These are phyloP conservation scores for Leptocoma aspasia DNA, from an alignment of 2,113 vertebrate species.

Conservation along the genomic window DNA sequence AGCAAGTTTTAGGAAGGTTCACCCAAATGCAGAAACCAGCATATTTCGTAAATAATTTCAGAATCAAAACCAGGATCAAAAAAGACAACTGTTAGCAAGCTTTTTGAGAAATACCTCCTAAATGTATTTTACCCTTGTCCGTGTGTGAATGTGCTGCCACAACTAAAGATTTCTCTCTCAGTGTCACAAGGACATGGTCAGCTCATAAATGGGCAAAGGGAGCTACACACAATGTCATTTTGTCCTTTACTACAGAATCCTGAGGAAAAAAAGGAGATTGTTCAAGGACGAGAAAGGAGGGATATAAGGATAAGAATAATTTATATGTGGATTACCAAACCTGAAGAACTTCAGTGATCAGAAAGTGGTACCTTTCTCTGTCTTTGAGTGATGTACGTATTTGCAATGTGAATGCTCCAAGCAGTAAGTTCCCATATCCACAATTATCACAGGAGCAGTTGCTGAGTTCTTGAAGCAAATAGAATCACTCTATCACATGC, in stretches of 20 bases:
- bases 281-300: background rate
- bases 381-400: constrained; percentile 40
- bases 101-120: background rate
- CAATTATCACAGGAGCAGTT: constrained; percentile 58
- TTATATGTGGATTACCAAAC: constrained; percentile 28
- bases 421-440: constrained; percentile 47
- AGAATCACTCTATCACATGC: constrained; percentile 65
- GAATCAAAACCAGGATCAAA: background rate
- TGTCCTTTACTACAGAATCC: background rate
- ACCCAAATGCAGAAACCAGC: background rate
- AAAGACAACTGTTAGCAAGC: background rate
- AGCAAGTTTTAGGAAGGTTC: background rate
- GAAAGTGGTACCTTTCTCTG: constrained; percentile 18
- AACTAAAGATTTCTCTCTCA: background rate
- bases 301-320: background rate
- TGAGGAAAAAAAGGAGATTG: background rate
- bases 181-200: background rate
- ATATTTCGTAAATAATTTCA: background rate
- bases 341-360: constrained; percentile 46
- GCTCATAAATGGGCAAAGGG: background rate
- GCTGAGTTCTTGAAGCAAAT: constrained; percentile 59
- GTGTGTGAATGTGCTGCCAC: background rate
- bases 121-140: background rate
- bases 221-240: background rate
- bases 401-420: constrained; percentile 39